Evolutionary conservation across 2,113 vertebrate genomes (phyloP), one percentile per base, ranked within the genome.

Genomic region (Tinamus guttatus): DNA sequence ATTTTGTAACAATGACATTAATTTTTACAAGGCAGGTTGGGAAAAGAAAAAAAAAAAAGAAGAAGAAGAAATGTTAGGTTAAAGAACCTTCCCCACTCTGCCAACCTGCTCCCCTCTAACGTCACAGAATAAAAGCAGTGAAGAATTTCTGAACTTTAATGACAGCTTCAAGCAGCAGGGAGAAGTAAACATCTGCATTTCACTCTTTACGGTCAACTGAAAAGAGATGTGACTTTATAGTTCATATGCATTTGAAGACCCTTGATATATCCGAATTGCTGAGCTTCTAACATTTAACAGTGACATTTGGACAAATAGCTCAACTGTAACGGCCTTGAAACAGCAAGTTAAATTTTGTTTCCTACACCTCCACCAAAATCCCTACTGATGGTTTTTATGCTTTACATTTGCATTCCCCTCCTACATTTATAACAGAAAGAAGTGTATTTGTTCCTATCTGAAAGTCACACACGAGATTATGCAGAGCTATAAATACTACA

Each of bases 1-100:
- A 51, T 93, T 92, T 94, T 93, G 45, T 52, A 86, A 92, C 32
- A 71, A 69, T 36, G 38, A 82, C 40, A 75, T 68, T 85, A 85
- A 81, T 63, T 76, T 76, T 75, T 32, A 93, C 8, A 7, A 71
- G 21, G 14, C 40, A 92, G 24, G 56, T 30, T 75, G 40, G 54
- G 54, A 67, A 89, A 94, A 28, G 25, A 94, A 68, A 22, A 89
- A 73, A 12, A 79, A 73, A 77, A 13, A 27, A 54, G 8, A 71
- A 13, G 78, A 71, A 77, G 90, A 0, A 20, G 90, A 85, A 93
- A 64, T 7, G 62, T 73, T 47, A 73, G 8, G 62, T 56, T 64
- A 71, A 90, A 67, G 51, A 75, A 62, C 11, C 8, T 21, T 78
- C 19, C 10, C 27, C 45, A 41, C 30, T 85, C 9, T 75, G 19